Conservation (phyloP, 2,888 invertebrate species). For the Junonia oenone region DNA sequence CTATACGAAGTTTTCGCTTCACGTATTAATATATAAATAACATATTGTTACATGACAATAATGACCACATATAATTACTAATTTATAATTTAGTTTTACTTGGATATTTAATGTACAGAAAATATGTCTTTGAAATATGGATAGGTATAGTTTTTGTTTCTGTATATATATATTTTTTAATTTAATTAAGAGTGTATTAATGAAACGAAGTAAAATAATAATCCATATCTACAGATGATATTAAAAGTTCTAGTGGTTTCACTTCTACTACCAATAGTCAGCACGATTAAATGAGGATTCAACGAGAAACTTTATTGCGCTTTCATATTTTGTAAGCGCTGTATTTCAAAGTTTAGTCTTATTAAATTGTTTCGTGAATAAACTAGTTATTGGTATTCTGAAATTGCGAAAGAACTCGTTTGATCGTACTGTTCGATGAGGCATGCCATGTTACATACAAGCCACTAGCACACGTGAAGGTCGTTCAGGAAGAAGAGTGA, state of each 20-base stretch:
- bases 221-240: background rate
- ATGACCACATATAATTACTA: too few species aligned
- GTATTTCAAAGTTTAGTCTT: background rate
- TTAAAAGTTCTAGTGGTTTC: background rate
- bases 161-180: too few species aligned
- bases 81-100: too few species aligned
- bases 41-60: too few species aligned
- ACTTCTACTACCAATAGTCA: background rate
- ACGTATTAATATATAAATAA: too few species aligned
- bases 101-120: too few species aligned
- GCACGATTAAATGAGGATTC: constrained; percentile 6
- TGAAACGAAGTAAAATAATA: background rate
- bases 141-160: too few species aligned
- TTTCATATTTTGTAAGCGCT: background rate
- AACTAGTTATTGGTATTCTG: background rate
- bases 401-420: background rate
- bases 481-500: background rate
- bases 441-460: constrained; percentile 4
- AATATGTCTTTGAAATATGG: too few species aligned
- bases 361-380: background rate
- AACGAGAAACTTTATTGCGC: background rate
- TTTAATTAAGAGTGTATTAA: too few species aligned
- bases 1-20: too few species aligned
- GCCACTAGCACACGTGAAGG: background rate
- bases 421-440: background rate